phyloP scores from a whole-genome alignment of 2,888 invertebrate genomes.

The Mythimna loreyi region DNA sequence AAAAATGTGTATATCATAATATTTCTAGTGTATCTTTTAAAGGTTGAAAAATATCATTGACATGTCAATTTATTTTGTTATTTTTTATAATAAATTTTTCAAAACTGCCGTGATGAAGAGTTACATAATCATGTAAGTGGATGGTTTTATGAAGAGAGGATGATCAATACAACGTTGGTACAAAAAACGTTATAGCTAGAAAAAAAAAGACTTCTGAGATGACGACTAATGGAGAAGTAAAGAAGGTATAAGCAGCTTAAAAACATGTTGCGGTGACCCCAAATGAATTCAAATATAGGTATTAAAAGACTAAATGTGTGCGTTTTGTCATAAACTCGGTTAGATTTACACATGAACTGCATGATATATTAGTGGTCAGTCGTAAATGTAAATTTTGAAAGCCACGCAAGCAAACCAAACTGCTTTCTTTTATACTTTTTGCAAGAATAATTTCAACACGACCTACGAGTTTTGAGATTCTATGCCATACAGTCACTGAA shows the following conservation, averaged over 20 bases:
- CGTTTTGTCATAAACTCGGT: too few species aligned
- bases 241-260: too few species aligned
- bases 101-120: too few species aligned
- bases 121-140: too few species aligned
- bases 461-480: conserved; percentile 13
- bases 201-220: neutral
- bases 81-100: too few species aligned
- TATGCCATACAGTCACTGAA: conserved; percentile 1
- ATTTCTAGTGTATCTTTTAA: too few species aligned
- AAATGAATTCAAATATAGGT: neutral
- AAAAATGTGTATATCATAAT: too few species aligned
- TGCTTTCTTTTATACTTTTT: conserved; percentile 6
- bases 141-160: neutral
- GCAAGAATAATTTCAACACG: conserved; percentile 8
- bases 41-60: too few species aligned
- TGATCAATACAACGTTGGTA: neutral
- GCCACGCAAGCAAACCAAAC: neutral
- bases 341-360: neutral
- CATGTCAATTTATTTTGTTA: too few species aligned
- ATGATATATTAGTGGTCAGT: neutral
- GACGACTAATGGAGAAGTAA: neutral
- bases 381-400: neutral
- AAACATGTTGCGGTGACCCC: neutral
- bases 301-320: neutral
- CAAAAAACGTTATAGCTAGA: neutral